A percentile compares a stretch with the other conserved stretches of the same genome.
These are phyloP conservation scores for Scaptomyza reducta DNA, from an alignment of 2,888 invertebrate species.

Conservation along the genomic window DNA sequence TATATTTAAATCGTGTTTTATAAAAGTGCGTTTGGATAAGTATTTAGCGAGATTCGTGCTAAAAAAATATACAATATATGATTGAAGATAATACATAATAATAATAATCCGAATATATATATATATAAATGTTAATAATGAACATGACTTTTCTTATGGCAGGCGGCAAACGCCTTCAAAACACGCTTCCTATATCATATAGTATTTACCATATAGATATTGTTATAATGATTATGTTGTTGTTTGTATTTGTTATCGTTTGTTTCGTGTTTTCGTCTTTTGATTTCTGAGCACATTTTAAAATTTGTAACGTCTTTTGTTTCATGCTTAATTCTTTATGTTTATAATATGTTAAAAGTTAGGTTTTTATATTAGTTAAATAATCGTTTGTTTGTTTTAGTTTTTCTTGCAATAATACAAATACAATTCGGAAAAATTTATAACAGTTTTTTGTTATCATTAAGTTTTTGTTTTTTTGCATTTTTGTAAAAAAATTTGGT, in stretches of 20 bases:
- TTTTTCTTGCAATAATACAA: constrained; percentile 17
- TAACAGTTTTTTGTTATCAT: constrained; percentile 22
- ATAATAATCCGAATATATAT: constrained; percentile 14
- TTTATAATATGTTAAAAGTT: constrained; percentile 22
- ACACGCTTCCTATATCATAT: constrained; percentile 15
- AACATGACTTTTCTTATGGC: constrained; percentile 62
- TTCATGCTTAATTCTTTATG: constrained; percentile 5
- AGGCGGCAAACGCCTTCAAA: constrained; percentile 42
- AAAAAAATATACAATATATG: constrained; percentile 39
- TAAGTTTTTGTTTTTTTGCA: constrained; percentile 29
- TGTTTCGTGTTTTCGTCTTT: background rate
- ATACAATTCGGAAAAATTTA: constrained; percentile 43
- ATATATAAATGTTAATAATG: constrained; percentile 51
- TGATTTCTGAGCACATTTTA: constrained; percentile 40
- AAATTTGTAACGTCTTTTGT: constrained; percentile 46
- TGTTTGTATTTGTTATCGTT: constrained; percentile 6
- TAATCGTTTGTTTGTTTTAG: background rate
- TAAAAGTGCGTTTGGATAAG: constrained; percentile 45
- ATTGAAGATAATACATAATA: constrained; percentile 41
- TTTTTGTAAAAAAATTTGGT: constrained; percentile 76
- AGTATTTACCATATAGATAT: constrained; percentile 13
- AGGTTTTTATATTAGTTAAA: constrained; percentile 8
- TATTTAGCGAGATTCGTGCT: constrained; percentile 61
- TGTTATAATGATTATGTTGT: constrained; percentile 7
- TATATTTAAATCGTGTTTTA: constrained; percentile 18